These are phyloP conservation scores for Tenrec ecaudatus DNA, from an alignment of 2,113 vertebrate species.

Conservation along the genomic window DNA sequence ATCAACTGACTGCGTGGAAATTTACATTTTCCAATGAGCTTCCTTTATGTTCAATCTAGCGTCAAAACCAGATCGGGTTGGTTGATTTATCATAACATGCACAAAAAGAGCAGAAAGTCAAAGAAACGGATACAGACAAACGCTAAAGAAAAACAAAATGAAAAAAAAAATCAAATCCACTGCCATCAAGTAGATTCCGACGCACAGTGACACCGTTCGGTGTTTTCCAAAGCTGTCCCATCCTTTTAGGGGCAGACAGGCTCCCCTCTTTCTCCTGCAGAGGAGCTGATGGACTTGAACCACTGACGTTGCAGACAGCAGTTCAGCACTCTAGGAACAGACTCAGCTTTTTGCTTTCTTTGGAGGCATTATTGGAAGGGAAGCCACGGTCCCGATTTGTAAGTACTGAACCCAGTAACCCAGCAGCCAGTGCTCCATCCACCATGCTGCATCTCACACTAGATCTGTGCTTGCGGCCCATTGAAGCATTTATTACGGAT, in stretches of 20 bases:
- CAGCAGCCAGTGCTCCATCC: neutral
- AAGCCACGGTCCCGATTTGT: neutral
- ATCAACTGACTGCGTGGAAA: neutral
- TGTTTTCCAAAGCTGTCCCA: no score
- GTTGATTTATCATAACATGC: neutral
- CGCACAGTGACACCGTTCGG: no score
- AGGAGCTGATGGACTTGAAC: no score
- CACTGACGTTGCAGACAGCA: neutral
- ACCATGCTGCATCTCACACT: neutral
- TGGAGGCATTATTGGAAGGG: neutral
- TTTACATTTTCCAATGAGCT: neutral
- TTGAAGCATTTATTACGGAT: accelerated
- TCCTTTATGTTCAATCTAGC: neutral
- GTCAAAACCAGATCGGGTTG: neutral
- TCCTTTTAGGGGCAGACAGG: no score
- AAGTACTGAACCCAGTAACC: neutral
- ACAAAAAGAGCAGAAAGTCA: neutral
- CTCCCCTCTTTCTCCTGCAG: no score
- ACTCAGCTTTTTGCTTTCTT: neutral
- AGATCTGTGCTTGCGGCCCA: no score
- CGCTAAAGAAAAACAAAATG: neutral
- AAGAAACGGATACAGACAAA: neutral
- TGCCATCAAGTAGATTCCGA: no score
- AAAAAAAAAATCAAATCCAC: no score
- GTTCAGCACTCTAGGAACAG: no score